phyloP scores from a whole-genome alignment of 2,888 invertebrate genomes.

The Lissonota sp. region DNA sequence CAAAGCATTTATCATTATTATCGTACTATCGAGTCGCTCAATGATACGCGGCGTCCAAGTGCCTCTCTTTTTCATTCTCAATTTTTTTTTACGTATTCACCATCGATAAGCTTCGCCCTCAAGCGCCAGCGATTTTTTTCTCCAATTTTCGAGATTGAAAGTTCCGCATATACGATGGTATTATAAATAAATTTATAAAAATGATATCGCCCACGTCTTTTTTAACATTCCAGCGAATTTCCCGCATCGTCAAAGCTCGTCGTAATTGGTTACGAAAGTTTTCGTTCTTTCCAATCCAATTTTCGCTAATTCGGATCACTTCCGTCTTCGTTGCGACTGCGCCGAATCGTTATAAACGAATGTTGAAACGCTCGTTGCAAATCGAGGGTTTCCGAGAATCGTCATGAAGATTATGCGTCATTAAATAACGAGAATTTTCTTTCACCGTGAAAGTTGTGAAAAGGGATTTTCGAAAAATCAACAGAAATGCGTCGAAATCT shows the following conservation, averaged over 20 bases:
- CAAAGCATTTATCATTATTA: slow-evolving; percentile 23
- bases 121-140: slow-evolving; percentile 2
- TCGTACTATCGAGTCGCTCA: slow-evolving; percentile 42
- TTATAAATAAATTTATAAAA: slow-evolving; percentile 45
- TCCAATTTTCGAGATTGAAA: slow-evolving; percentile 43
- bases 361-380: slow-evolving; percentile 26
- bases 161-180: slow-evolving; percentile 41
- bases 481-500: neutral
- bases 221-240: neutral
- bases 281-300: slow-evolving; percentile 28
- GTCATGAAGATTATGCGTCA: slow-evolving; percentile 33
- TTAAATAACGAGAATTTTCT: neutral
- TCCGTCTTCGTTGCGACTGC: slow-evolving; percentile 26
- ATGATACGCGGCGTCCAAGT: slow-evolving; percentile 11
- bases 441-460: neutral
- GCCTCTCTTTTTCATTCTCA: neutral
- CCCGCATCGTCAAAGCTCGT: neutral
- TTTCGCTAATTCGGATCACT: slow-evolving; percentile 37
- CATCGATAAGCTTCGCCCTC: slow-evolving; percentile 11
- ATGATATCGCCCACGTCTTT: slow-evolving; percentile 2
- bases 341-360: slow-evolving; percentile 9
- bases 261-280: neutral
- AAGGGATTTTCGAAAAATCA: neutral
- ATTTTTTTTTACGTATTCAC: slow-evolving; percentile 13
- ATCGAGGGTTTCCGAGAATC: slow-evolving; percentile 50